Evolutionary conservation across 2,113 vertebrate genomes (phyloP).

Genomic region (Rafetus swinhoei): DNA sequence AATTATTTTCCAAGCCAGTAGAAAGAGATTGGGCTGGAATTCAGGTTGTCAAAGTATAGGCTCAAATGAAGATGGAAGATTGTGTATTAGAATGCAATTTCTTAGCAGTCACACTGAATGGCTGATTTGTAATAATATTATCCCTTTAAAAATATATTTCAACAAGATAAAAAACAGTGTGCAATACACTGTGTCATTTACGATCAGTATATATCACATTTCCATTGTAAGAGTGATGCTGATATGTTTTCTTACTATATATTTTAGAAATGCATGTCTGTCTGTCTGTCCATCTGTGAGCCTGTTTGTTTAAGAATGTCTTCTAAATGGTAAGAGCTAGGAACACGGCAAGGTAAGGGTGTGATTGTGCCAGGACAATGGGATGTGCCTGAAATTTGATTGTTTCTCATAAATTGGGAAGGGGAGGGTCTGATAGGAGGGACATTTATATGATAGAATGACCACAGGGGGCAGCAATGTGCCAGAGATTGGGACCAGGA

Average conservation of each 20-base stretch:
- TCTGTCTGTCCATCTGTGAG: no score
- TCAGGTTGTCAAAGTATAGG: not conserved
- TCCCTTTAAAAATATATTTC: not conserved
- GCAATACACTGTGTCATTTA: not conserved
- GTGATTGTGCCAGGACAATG: no score
- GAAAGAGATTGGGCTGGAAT: constrained; percentile 17
- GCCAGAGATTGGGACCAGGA: no score
- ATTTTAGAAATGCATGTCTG: no score
- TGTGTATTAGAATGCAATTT: not conserved
- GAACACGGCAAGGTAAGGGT: no score
- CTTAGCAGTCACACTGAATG: not conserved
- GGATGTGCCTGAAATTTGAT: no score
- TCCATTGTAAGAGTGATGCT: not conserved
- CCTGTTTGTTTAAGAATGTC: no score
- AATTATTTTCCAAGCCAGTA: constrained; percentile 25
- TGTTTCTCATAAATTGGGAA: no score
- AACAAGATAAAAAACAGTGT: not conserved
- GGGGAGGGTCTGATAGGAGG: no score
- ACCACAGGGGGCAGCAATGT: no score
- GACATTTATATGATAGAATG: no score
- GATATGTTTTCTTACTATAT: not conserved
- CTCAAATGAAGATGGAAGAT: constrained; percentile 27
- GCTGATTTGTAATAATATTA: not conserved
- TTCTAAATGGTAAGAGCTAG: no score
- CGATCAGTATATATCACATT: not conserved